Evolutionary conservation across 2,888 invertebrate genomes (phyloP), one percentile per base, ranked within the genome.

Genomic region (Leucophora obtusa): DNA sequence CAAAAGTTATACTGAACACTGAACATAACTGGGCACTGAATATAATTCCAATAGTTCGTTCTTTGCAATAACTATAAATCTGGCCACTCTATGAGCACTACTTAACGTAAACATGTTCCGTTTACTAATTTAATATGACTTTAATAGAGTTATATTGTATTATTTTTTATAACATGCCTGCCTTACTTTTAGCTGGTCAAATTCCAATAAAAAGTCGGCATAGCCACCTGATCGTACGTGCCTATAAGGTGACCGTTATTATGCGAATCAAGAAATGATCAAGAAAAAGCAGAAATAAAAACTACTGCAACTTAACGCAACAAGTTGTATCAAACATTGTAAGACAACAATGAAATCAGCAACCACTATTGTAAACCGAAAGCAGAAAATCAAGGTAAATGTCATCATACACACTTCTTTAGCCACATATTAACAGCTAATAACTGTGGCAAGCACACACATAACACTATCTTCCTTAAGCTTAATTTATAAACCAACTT

Each of bases 41-140:
- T n/a, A n/a, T n/a, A n/a, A n/a, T n/a, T n/a, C n/a, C n/a, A n/a
- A n/a, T n/a, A n/a, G n/a, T n/a, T n/a, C n/a, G n/a, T n/a, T n/a
- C n/a, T n/a, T n/a, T n/a, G n/a, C n/a, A 47, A 47, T 47, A n/a
- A 35, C 8, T 56, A n/a, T 54, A 35, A 54, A 50, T 69, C 58
- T 81, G 77, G 73, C 51, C 73, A 17, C 77, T 0, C 60, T 58
- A 0, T 17, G 15, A 73, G 77, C 43, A 62, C 77, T 66, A 58
- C 43, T 73, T 66, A 81, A 77, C 81, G 73, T 74, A 70, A 38
- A 56, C 73, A 74, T 70, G 81, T 77, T 70, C 81, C 77, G 81
- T 77, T 81, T 81, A 56, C 56, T 51, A 70, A 81, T 81, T 74
- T 58, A 14, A 53, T 70, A 69, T 28, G 65, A 73, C 28, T 80